A percentile compares a stretch with the other conserved stretches of the same genome.
Conservation (phyloP, 1,140 invertebrate species). For the Pogonognathellus flavescens region DNA sequence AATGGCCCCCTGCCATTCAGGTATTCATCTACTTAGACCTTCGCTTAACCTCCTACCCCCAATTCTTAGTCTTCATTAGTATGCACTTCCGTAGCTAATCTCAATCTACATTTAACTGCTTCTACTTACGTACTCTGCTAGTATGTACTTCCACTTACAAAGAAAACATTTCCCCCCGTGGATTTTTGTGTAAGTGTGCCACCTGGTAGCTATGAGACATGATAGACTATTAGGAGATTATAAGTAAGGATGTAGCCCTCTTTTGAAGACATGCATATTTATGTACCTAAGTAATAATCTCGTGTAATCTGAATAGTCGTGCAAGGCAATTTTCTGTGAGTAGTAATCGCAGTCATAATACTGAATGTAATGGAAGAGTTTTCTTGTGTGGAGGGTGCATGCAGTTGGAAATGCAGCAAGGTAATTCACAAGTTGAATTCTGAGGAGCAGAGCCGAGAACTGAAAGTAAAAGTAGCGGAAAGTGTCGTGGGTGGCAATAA, state of each 20-base stretch:
- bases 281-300: background rate
- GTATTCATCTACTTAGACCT: slow-evolving; percentile 22
- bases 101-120: too few species aligned
- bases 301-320: background rate
- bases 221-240: too few species aligned
- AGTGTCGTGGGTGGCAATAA: slow-evolving; percentile 5
- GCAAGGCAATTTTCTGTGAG: slow-evolving; percentile 5
- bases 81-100: background rate
- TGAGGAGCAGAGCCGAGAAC: background rate
- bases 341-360: background rate
- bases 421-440: background rate
- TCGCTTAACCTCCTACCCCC: background rate
- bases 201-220: too few species aligned
- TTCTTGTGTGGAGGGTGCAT: background rate
- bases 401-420: background rate
- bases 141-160: too few species aligned
- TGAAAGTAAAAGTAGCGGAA: slow-evolving; percentile 9
- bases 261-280: too few species aligned
- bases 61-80: background rate
- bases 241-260: too few species aligned
- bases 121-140: too few species aligned
- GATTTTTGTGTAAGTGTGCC: too few species aligned
- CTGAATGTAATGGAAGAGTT: background rate
- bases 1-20: slow-evolving; percentile 70
- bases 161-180: too few species aligned